phyloP scores from a whole-genome alignment of 2,797 vertebrate species.

The Lagothrix lagotricha region DNA sequence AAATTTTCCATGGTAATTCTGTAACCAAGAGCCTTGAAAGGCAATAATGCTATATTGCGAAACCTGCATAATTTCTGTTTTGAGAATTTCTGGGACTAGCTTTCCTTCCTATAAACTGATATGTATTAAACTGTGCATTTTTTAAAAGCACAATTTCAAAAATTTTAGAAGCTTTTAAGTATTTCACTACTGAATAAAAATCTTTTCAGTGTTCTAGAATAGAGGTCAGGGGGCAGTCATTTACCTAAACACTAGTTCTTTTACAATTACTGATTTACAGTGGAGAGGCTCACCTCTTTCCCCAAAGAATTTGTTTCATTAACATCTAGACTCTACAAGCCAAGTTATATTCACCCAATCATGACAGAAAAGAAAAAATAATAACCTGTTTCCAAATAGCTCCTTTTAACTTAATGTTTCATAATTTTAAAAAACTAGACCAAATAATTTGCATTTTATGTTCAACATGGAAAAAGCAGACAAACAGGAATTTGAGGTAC shows the following conservation, averaged over 20 bases:
- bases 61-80: not conserved
- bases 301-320: conserved; percentile 6
- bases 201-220: not conserved
- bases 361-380: not conserved
- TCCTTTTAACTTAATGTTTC: conserved; percentile 41
- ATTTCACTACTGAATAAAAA: not conserved
- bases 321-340: not conserved
- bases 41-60: not conserved
- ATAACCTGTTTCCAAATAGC: not conserved
- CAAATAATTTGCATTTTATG: conserved; percentile 22
- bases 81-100: conserved; percentile 15
- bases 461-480: not conserved
- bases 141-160: not conserved
- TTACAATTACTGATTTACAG: not conserved
- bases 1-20: conserved; percentile 23
- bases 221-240: not conserved
- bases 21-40: conserved; percentile 13
- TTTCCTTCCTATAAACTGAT: not conserved
- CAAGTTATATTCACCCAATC: not conserved
- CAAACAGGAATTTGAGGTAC: conserved; percentile 3
- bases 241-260: not conserved
- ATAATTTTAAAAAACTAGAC: conserved; percentile 38
- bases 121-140: not conserved
- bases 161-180: conserved; percentile 31
- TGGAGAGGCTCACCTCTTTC: not conserved